Evolutionary conservation across 2,888 invertebrate genomes (phyloP).

Genomic region (Drosophila picticornis): DNA sequence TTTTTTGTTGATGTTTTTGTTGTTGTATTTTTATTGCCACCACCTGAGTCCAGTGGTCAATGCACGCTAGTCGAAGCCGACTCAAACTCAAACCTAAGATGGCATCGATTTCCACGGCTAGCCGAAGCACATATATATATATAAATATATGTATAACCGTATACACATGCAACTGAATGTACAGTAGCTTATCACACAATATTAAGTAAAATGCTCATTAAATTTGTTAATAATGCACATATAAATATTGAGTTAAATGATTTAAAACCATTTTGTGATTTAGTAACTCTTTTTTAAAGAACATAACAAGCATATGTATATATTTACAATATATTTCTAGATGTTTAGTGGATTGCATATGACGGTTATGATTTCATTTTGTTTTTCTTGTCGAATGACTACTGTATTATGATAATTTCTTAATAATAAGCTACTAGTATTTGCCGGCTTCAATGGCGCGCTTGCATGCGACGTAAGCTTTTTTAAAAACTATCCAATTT

Average conservation of each 20-base stretch:
- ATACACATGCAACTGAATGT: conserved; percentile 22
- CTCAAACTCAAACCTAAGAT: conserved; percentile 57
- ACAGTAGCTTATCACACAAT: neutral
- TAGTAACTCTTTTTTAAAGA: neutral
- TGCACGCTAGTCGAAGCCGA: conserved; percentile 73
- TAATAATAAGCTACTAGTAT: conserved; percentile 59
- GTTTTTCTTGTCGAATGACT: neutral
- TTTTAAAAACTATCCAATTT: conserved; percentile 5
- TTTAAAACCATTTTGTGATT: neutral
- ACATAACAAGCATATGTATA: neutral
- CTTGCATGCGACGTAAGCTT: conserved; percentile 57
- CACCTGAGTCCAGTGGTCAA: conserved; percentile 73
- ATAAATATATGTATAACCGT: conserved; percentile 9
- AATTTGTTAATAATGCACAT: neutral
- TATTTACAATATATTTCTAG: neutral
- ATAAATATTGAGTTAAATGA: neutral
- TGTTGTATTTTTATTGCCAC: conserved; percentile 42
- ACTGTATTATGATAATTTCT: conserved; percentile 38
- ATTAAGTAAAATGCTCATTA: neutral
- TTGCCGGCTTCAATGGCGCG: conserved; percentile 57
- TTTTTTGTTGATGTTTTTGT: conserved; percentile 40
- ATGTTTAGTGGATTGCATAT: neutral
- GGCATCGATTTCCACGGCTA: conserved; percentile 69
- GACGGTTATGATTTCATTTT: neutral
- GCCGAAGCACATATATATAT: conserved; percentile 1